Conservation (phyloP, 2,113 vertebrate genomes). For the Sander vitreus region DNA sequence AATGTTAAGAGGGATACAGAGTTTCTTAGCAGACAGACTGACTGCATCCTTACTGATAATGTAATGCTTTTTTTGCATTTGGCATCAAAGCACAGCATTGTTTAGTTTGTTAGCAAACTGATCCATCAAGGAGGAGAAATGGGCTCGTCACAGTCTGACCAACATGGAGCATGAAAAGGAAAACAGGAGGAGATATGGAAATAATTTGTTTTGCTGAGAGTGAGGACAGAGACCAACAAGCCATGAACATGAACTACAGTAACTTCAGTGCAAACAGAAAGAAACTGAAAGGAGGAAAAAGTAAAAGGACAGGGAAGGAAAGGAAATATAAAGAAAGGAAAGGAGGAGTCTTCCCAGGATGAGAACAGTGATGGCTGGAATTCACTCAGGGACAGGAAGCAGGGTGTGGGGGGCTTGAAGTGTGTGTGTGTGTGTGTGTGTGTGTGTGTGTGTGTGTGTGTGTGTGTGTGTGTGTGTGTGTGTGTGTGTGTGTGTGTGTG, state of each 20-base stretch:
- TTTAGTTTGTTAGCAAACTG: constrained; percentile 47
- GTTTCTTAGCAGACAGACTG: constrained; percentile 18
- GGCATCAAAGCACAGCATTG: constrained; percentile 58
- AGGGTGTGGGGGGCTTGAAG: constrained; percentile 35
- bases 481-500: constrained; percentile 24
- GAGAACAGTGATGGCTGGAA: constrained; percentile 52
- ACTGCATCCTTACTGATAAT: background rate
- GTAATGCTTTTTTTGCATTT: constrained; percentile 40
- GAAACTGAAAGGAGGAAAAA: background rate
- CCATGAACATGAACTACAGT: constrained; percentile 42
- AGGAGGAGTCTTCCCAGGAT: constrained; percentile 70
- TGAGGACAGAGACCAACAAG: constrained; percentile 41
- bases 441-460: constrained; percentile 15
- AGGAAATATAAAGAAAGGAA: constrained; percentile 31
- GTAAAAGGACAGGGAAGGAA: constrained; percentile 17
- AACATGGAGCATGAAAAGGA: constrained; percentile 20
- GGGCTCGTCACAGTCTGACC: constrained; percentile 27
- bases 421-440: constrained; percentile 25
- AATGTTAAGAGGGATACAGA: background rate
- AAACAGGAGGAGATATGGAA: constrained; percentile 65
- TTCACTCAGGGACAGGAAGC: constrained; percentile 68
- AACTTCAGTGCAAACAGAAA: constrained; percentile 33
- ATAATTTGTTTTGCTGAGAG: constrained; percentile 61
- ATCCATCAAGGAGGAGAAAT: constrained; percentile 46
- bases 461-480: constrained; percentile 1